Base-by-base conservation (phyloP, 1,140 invertebrate species). In the Hormaphis cornu region DNA sequence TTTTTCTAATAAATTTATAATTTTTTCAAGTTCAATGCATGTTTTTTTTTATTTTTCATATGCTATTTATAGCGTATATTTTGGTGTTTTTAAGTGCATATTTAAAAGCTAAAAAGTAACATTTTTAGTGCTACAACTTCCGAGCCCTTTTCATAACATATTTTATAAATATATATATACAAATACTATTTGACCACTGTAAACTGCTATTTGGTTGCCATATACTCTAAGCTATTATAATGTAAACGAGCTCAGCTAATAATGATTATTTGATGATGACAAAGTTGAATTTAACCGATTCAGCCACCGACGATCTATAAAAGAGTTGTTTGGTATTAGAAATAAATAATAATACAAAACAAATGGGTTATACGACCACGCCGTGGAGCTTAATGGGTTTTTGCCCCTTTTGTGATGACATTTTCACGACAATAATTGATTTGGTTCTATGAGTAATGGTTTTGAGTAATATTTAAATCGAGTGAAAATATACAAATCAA, bases 261-360 rank as follows among this genome's bases (percentile, higher is more conserved):
- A 46, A 46, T 46, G 42, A 46, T 10, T n/a, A n/a, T 46, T 46
- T 46, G 42, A 46, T 46, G 16, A n/a, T 46, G 42, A 46, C 42
- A 46, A 46, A 46, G 42, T 46, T n/a, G 6, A 46, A 46, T 12
- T 46, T 46, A 16, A 46, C 18, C 42, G 42, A 46, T 46, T n/a
- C 16, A 46, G n/a, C 18, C 6, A 4, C 16, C 18, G 16, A n/a
- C 12, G 16, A 46, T 46, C 42, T n/a, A 46, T n/a, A 46, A 46
- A 8, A 46, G 12, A 46, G 42, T 4, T n/a, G 42, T 46, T n/a
- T n/a, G n/a, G n/a, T n/a, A n/a, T 16, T 40, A 46, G 6, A 46
- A 46, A 46, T 46, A 46, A n/a, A n/a, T n/a, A n/a, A 46, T 46
- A 46, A 46, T 46, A 46, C 42, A 46, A 46, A 46, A 46, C 42